Base-by-base conservation (phyloP, 2,797 vertebrate species). In the Myotis myotis region DNA sequence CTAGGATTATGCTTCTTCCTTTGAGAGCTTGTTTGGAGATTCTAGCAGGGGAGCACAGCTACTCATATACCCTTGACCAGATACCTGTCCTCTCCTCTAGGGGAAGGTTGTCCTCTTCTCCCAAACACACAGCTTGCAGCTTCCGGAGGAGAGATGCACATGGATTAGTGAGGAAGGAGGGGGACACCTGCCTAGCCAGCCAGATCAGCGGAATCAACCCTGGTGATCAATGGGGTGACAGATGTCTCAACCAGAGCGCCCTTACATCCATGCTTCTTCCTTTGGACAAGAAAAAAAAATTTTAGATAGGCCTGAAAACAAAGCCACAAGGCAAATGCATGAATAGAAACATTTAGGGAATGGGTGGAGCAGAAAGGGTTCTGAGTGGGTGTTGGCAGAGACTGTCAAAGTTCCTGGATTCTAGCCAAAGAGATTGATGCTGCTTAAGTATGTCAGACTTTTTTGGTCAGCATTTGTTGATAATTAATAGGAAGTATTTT, bases 311-410 rank as follows among this genome's bases (percentile, higher is more conserved):
- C 70, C 83, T 91, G 87, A 91, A 96, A 97, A 95, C 95, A 96
- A 96, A 96, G 87, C 79, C 62, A 2, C 64, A 57, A 93, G 83
- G 79, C 91, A 96, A 95, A 66, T 91, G 89, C 44, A 91, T 74
- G 83, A 96, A 96, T 94, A 96, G 94, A 96, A 90, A 91, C 81
- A 89, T 92, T 93, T 72, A 94, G 80, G 96, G 97, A 89, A 96
- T 96, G 96, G 92, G 93, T 93, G 57, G 94, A 95, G 94, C 81
- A 96, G 95, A 92, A 88, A 74, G 89, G 60, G 25, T 78, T 93
- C 91, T 95, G 94, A 91, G 89, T 94, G 89, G 93, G 87, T 95
- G 93, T 93, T 95, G 89, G 79, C 83, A 97, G 91, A 89, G 55
- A 95, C 64, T 94, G 49, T 92, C 94, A 94, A 53, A 81, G 79